Base-by-base conservation (phyloP, 2,113 vertebrate genomes). In the Sander lucioperca region DNA sequence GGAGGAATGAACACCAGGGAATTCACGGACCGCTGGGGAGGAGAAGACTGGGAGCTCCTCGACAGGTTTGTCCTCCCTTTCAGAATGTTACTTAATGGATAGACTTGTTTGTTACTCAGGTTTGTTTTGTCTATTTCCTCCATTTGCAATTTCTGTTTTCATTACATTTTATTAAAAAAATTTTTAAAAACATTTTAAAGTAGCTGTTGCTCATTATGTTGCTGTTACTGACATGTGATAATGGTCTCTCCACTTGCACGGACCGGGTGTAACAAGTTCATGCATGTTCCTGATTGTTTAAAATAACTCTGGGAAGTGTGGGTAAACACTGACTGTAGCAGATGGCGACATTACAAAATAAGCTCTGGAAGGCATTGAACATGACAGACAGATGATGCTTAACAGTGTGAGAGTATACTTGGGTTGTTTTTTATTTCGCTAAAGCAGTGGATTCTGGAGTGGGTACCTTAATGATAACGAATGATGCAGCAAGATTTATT, bases 1-100 rank as follows among this genome's bases (percentile, higher is more conserved):
- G 98, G 98, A 63, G 98, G 98, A 83, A 99, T 99, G 98, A 99
- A 99, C 91, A 99, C 97, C 27, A 92, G 86, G 87, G 98, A 99
- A 56, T 99, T 96, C 91, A 96, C 83, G 45, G 96, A 98, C 57
- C 95, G 94, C 80, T 99, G 98, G 98, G 98, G 98, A 59, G 98
- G 98, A 92, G 98, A 99, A 80, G 98, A 99, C 94, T 99, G 98
- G 98, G 98, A 99, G 50, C 96, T 99, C 15, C 94, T 99, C 18
- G 98, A 99, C 95, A 97, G 98, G 98, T 99, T 77, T 83, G 89
- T 10, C 21, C 30, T 76, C 11, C 15, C 6, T 80, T 66, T 39
- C 1, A 2, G 4, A 39, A 48, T 23, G 48, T 48, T 16, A 69
- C 14, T 25, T 48, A 19, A 19, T 23, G 1, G 33, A 56, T 30